Evolutionary conservation across 53 echinoderm and acorn worm species (phyloP).

Genomic region (Holothuria leucospilota): DNA sequence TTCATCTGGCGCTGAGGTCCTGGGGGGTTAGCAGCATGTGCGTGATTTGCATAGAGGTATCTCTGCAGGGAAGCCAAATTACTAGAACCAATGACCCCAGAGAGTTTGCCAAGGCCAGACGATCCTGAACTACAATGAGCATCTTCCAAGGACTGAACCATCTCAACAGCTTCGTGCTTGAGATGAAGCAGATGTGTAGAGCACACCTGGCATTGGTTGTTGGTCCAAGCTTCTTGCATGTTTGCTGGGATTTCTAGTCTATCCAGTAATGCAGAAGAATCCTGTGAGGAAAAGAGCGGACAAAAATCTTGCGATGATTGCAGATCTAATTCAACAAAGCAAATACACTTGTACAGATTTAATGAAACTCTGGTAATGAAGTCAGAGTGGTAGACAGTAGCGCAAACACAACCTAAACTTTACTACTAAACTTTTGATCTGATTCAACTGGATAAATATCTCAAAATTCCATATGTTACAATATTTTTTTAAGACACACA

Average conservation of each 20-base stretch:
- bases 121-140: constrained; percentile 74
- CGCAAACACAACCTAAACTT: no score
- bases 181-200: constrained; percentile 85
- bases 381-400: no score
- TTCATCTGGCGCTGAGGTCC: constrained; percentile 62
- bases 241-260: constrained; percentile 85
- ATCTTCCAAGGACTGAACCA: constrained; percentile 95
- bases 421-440: no score
- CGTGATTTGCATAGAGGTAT: constrained; percentile 88
- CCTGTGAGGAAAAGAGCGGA: constrained; percentile 60
- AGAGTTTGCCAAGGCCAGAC: constrained; percentile 75
- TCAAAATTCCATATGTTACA: no score
- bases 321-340: neutral
- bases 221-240: constrained; percentile 84
- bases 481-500: no score
- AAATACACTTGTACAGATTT: neutral
- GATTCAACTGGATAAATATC: no score
- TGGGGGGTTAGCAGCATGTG: constrained; percentile 50
- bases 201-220: constrained; percentile 89
- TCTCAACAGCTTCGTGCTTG: constrained; percentile 91
- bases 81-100: constrained; percentile 81
- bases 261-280: constrained; percentile 85
- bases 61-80: constrained; percentile 89
- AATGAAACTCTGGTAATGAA: neutral
- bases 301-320: neutral